phyloP scores from a whole-genome alignment of 2,888 invertebrate genomes.

The Metalampra italica region DNA sequence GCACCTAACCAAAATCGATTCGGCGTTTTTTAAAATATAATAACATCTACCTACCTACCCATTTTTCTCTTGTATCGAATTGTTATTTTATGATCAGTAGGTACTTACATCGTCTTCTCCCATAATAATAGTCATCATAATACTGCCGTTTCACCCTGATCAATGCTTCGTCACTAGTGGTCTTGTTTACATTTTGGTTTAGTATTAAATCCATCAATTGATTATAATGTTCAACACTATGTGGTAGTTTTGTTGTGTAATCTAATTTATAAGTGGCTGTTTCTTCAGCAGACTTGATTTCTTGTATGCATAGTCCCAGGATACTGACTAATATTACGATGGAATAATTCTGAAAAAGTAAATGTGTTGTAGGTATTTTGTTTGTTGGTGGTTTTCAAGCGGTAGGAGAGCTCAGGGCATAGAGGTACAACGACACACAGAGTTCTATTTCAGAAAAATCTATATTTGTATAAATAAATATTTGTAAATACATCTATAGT shows the following conservation, averaged over 20 bases:
- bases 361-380: too few species aligned
- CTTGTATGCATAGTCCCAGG: neutral
- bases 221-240: neutral
- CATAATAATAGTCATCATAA: constrained; percentile 5
- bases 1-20: too few species aligned
- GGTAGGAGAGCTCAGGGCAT: too few species aligned
- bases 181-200: neutral
- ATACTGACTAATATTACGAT: neutral
- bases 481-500: too few species aligned
- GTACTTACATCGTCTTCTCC: constrained; percentile 25
- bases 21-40: too few species aligned
- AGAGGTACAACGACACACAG: too few species aligned
- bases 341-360: neutral
- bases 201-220: constrained; percentile 1
- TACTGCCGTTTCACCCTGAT: constrained; percentile 33
- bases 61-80: too few species aligned
- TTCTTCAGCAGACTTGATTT: neutral
- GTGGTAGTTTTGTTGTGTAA: neutral
- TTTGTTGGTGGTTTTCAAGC: too few species aligned
- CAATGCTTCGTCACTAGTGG: neutral
- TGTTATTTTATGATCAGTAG: too few species aligned
- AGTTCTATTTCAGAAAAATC: too few species aligned
- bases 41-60: too few species aligned
- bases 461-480: too few species aligned
- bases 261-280: neutral